phyloP scores from a whole-genome alignment of 2,888 invertebrate species.

The Amphipyra tragopoginis region DNA sequence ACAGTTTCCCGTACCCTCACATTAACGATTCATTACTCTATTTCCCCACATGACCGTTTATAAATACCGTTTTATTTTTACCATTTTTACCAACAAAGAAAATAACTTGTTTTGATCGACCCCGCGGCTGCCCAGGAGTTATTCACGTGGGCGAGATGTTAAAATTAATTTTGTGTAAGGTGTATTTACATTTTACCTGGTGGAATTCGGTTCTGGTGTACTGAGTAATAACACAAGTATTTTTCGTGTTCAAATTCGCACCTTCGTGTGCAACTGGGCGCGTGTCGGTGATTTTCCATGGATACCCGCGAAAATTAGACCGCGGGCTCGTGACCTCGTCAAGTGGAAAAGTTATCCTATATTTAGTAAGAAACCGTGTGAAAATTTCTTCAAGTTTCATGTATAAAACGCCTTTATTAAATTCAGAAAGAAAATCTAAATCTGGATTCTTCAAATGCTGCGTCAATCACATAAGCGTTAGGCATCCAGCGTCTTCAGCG shows the following conservation, averaged over 20 bases:
- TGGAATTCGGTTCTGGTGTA: constrained; percentile 82
- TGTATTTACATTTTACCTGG: constrained; percentile 76
- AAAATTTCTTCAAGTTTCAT: neutral
- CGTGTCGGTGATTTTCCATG: constrained; percentile 51
- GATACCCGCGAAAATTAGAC: neutral
- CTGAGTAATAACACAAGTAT: constrained; percentile 81
- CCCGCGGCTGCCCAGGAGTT: constrained; percentile 48
- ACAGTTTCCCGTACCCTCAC: constrained; percentile 10
- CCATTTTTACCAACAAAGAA: constrained; percentile 65
- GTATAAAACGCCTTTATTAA: too few relatives aligned
- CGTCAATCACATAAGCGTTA: too few relatives aligned
- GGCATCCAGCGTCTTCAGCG: too few relatives aligned
- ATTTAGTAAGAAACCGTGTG: neutral
- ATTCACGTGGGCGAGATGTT: constrained; percentile 70
- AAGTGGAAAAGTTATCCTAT: neutral
- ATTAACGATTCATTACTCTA: constrained; percentile 60
- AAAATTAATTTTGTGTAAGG: constrained; percentile 73
- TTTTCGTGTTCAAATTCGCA: constrained; percentile 65
- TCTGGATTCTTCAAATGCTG: too few relatives aligned
- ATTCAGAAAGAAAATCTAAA: too few relatives aligned
- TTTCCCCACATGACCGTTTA: constrained; percentile 47
- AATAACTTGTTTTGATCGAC: constrained; percentile 71
- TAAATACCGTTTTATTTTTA: constrained; percentile 48
- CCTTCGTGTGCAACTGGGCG: constrained; percentile 61
- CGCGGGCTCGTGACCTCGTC: neutral